Conservation (phyloP, 2,888 invertebrate species). For the Oscheius myriophilus region DNA sequence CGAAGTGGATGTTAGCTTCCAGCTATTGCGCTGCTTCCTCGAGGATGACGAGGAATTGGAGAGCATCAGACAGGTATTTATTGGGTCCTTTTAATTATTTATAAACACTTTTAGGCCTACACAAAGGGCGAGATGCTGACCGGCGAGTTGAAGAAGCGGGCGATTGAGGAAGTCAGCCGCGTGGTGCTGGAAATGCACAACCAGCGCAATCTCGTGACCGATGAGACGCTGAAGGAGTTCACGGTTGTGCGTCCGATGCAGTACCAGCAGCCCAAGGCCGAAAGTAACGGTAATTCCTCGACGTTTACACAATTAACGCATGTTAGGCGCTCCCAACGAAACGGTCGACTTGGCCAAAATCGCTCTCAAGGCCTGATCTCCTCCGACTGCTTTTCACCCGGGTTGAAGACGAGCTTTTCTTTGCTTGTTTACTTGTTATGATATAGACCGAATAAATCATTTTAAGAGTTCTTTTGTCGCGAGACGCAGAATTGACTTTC, state of each 20-base stretch:
- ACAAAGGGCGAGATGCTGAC: slow-evolving; percentile 88
- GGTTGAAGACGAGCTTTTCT: too few species aligned
- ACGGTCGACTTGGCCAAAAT: too few species aligned
- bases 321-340: too few species aligned
- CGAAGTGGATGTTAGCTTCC: slow-evolving; percentile 91
- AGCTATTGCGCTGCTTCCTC: slow-evolving; percentile 91
- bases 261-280: slow-evolving; percentile 2
- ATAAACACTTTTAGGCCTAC: slow-evolving; percentile 76
- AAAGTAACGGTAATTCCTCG: too few species aligned
- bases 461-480: too few species aligned
- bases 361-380: too few species aligned
- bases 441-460: too few species aligned
- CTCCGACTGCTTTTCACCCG: too few species aligned
- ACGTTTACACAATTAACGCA: too few species aligned
- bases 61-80: slow-evolving; percentile 77
- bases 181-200: slow-evolving; percentile 85
- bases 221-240: slow-evolving; percentile 84
- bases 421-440: too few species aligned
- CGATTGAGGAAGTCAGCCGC: slow-evolving; percentile 78
- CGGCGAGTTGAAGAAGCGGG: slow-evolving; percentile 90
- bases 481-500: too few species aligned
- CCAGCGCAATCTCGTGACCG: slow-evolving; percentile 82
- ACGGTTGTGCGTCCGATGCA: slow-evolving; percentile 78
- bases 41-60: slow-evolving; percentile 89
- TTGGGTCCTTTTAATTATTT: not conserved